These are phyloP conservation scores for Stenurella melanura DNA, from an alignment of 2,888 invertebrate genomes.

Conservation along the genomic window DNA sequence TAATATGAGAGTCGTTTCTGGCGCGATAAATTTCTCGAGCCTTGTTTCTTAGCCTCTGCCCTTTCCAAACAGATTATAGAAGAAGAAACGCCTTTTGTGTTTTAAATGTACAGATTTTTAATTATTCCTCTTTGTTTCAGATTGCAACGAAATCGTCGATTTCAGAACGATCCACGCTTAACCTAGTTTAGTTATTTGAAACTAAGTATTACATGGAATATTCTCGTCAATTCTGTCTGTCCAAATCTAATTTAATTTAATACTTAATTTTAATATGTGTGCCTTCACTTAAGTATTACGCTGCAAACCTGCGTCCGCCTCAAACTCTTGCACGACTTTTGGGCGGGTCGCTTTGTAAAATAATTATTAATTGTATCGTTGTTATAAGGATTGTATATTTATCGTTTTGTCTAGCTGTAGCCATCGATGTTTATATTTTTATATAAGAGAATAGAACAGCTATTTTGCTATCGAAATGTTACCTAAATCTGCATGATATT, in stretches of 20 bases:
- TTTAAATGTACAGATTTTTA: too few species aligned
- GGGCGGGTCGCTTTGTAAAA: constrained; percentile 18
- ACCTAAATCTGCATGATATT: constrained; percentile 22
- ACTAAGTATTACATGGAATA: constrained; percentile 25
- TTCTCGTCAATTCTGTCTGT: constrained; percentile 19
- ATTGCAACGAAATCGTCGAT: constrained; percentile 11
- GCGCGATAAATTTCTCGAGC: too few species aligned
- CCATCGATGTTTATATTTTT: constrained; percentile 39
- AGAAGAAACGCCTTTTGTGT: too few species aligned
- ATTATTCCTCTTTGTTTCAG: constrained; percentile 10
- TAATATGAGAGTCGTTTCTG: too few species aligned
- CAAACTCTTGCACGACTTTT: too few species aligned
- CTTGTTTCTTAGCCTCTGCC: too few species aligned
- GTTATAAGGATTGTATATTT: constrained; percentile 27
- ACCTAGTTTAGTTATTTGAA: constrained; percentile 4
- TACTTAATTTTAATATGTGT: constrained; percentile 26
- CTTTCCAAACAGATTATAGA: too few species aligned
- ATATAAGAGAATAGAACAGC: constrained; percentile 26
- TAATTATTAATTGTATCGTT: constrained; percentile 9
- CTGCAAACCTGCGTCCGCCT: constrained; percentile 1
- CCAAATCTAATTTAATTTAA: constrained; percentile 16
- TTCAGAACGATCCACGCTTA: constrained; percentile 16
- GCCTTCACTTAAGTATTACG: constrained; percentile 18
- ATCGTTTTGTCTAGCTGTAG: constrained; percentile 15
- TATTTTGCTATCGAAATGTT: constrained; percentile 25